A percentile compares a stretch with the other conserved stretches of the same genome.
phyloP scores from a whole-genome alignment of 2,113 vertebrate genomes.

The Pardalotus punctatus region DNA sequence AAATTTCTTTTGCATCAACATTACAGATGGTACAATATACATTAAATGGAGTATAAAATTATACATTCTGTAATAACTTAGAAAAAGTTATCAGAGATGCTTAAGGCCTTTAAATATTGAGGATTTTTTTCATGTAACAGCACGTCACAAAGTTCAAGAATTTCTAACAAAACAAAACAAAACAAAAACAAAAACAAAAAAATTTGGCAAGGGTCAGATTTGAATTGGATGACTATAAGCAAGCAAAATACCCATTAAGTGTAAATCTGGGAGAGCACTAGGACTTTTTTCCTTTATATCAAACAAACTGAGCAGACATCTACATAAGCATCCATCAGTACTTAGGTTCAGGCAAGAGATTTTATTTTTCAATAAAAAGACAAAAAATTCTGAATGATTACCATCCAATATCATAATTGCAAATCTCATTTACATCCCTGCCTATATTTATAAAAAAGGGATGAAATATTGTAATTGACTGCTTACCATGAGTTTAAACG shows the following conservation, averaged over 20 bases:
- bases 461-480: slow-evolving; percentile 31
- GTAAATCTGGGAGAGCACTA: slow-evolving; percentile 1
- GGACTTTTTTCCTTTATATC: slow-evolving; percentile 30
- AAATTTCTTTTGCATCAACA: slow-evolving; percentile 26
- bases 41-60: slow-evolving; percentile 73
- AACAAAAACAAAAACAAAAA: slow-evolving; percentile 20
- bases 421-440: slow-evolving; percentile 71
- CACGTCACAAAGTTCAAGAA: slow-evolving; percentile 39
- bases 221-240: neutral
- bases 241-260: slow-evolving; percentile 49
- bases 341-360: slow-evolving; percentile 60
- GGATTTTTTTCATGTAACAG: slow-evolving; percentile 49
- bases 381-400: slow-evolving; percentile 54
- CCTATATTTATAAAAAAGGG: slow-evolving; percentile 47
- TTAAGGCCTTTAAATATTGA: slow-evolving; percentile 80
- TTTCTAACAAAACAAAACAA: slow-evolving; percentile 21
- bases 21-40: slow-evolving; percentile 50
- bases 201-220: neutral
- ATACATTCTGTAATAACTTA: slow-evolving; percentile 77
- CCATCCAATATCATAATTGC: slow-evolving; percentile 52
- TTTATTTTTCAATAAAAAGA: slow-evolving; percentile 47
- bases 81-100: slow-evolving; percentile 60
- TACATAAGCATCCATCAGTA: slow-evolving; percentile 70
- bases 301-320: slow-evolving; percentile 63
- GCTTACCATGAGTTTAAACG: slow-evolving; percentile 29